Evolutionary conservation across 2,888 invertebrate genomes (phyloP), one percentile per base, ranked within the genome.

Genomic region (Coelogynopora nodosa): DNA sequence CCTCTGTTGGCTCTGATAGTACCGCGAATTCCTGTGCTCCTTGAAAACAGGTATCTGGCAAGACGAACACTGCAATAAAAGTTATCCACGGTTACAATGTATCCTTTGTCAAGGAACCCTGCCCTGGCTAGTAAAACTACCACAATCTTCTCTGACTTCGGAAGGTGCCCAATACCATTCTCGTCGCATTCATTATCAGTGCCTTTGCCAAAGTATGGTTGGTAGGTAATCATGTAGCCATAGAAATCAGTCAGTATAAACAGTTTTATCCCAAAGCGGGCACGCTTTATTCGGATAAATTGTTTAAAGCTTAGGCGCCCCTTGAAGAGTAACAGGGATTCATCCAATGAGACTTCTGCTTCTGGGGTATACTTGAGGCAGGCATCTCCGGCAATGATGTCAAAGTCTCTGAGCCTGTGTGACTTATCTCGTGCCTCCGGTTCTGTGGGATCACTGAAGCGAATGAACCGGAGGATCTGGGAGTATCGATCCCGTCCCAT

Each of bases 311-410:
- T 31, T 27, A 82, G 27, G 13, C 82, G 82, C 18, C 82, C 82
- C 82, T 82, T 82, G 82, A 23, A 82, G n/a, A 82, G 31, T 23
- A 82, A n/a, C 30, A 82, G 82, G 10, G 30, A 30, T 82, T 82
- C 82, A 82, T 82, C 82, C 31, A 82, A 82, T 31, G 30, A 82
- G 27, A 82, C n/a, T 30, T 30, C 30, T 31, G 13, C n/a, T 23
- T 28, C 82, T 23, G 82, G 82, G 27, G 18, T 27, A 31, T 27
- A 82, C 29, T 82, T 23, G 29, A 27, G 27, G 29, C 82, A 82
- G 10, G 27, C 27, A 23, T 82, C 82, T 18, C 10, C n/a, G 18
- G 27, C n/a, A n/a, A 30, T 13, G 30, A 23, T 27, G 29, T 31
- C 30, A 31, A 82, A 27, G 31, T 28, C 82, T 13, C 29, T 30